Conservation (phyloP, 53 echinoderm and acorn worm species). For the Apostichopus leukothele region DNA sequence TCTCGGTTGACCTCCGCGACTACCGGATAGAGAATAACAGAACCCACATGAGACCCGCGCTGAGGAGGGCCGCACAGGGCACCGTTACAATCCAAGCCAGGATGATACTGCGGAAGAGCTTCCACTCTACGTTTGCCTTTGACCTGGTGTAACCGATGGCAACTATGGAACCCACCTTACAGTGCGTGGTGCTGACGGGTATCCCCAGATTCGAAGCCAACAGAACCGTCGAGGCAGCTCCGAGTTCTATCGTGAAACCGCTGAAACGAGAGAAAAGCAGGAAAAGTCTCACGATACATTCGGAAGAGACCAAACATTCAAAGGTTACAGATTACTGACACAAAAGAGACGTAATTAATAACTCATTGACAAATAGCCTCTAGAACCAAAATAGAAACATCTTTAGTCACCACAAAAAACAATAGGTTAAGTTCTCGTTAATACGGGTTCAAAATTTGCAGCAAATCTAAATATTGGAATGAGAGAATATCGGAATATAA, state of each 20-base stretch:
- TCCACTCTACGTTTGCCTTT: slow-evolving; percentile 76
- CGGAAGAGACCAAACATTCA: too few species aligned
- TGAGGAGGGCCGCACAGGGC: slow-evolving; percentile 72
- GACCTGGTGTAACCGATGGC: slow-evolving; percentile 76
- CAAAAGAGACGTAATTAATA: too few species aligned
- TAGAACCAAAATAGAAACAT: too few species aligned
- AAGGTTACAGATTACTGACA: too few species aligned
- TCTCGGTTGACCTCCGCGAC: neutral
- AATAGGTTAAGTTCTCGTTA: too few species aligned
- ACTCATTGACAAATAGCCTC: too few species aligned
- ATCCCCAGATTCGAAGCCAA: slow-evolving; percentile 89
- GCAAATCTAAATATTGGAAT: too few species aligned
- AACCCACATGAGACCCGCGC: slow-evolving; percentile 71
- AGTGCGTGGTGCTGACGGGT: slow-evolving; percentile 96
- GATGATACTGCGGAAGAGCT: slow-evolving; percentile 74
- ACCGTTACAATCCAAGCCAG: slow-evolving; percentile 87
- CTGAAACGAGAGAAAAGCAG: slow-evolving; percentile 47
- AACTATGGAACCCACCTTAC: slow-evolving; percentile 92
- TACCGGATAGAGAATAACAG: neutral
- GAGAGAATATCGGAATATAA: too few species aligned
- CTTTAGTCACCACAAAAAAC: too few species aligned
- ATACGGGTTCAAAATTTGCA: too few species aligned
- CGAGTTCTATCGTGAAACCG: slow-evolving; percentile 95
- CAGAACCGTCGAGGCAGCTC: slow-evolving; percentile 88
- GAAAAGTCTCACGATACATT: too few species aligned